Evolutionary conservation across 2,888 invertebrate genomes (phyloP), one percentile per base, ranked within the genome.

Genomic region (Ornithoptera priamus): DNA sequence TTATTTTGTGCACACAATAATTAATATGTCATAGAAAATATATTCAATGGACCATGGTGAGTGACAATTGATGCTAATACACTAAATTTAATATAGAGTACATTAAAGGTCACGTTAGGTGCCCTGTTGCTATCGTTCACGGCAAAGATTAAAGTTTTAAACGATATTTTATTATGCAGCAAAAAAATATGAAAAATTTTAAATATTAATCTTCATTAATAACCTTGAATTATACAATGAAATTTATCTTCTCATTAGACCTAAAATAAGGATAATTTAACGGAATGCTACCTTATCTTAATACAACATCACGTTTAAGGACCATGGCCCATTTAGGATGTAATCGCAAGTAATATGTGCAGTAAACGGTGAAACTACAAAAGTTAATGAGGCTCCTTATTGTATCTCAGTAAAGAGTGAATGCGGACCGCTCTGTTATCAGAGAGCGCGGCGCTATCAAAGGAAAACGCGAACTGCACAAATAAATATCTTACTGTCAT

Each of bases 301-400:
- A 78, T 76, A 80, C 79, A 77, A 78, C 78, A 79, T 79, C 78
- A 74, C 69, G 72, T 68, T 73, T 75, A 73, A 72, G 78, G 83
- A 78, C 87, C 86, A 73, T 88, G 88, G 83, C 86, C 88, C 81
- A 86, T 87, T 83, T 85, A 81, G 75, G 75, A 78, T 74, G 78
- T 82, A 81, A 87, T 87, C 83, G 86, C 84, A 86, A 85, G 81
- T 83, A 85, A 83, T 86, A 82, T 83, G 80, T 81, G 77, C 84
- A 82, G 77, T 85, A 85, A 82, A 86, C 76, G 81, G 83, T 77
- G 76, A 78, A 79, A 81, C 79, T 83, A 84, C 85, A 81, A 71
- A 79, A 78, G 71, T 79, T 84, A 81, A 86, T 84, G 80, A 83
- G 80, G 81, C 81, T 74, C 79, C 78, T 81, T 85, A 84, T 81